phyloP scores from a whole-genome alignment of 2,797 vertebrate genomes.

The Chelidonichthys spinosus region DNA sequence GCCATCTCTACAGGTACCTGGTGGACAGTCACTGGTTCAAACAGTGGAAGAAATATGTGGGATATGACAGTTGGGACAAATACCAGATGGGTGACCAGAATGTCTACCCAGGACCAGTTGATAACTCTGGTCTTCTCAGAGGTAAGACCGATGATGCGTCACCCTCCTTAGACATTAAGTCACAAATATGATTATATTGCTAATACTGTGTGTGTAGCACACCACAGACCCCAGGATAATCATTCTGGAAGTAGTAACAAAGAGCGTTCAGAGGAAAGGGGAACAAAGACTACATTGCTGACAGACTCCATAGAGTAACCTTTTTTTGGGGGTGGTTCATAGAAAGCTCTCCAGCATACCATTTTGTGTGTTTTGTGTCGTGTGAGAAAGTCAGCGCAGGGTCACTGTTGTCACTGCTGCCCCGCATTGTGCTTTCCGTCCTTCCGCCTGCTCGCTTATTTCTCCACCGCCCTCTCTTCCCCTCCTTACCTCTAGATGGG shows the following conservation, averaged over 20 bases:
- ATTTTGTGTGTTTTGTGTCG: constrained; percentile 57
- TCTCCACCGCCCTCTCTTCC: constrained; percentile 8
- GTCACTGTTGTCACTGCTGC: constrained; percentile 12
- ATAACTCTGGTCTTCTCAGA: constrained; percentile 97
- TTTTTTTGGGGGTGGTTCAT: constrained; percentile 30
- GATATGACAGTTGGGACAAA: constrained; percentile 99
- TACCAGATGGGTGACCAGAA: constrained; percentile 99
- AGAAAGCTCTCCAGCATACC: constrained; percentile 69
- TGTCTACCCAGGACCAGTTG: constrained; percentile 97
- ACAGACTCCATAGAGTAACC: constrained; percentile 20
- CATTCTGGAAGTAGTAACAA: constrained; percentile 66
- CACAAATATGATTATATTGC: neutral
- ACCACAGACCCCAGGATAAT: constrained; percentile 1
- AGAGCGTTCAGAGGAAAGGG: constrained; percentile 44
- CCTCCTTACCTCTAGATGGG: constrained; percentile 84
- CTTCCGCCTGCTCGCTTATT: neutral
- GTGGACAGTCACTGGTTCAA: constrained; percentile 99
- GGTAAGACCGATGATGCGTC: constrained; percentile 76
- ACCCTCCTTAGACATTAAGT: neutral
- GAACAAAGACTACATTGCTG: constrained; percentile 60
- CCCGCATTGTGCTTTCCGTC: neutral
- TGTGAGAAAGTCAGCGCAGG: constrained; percentile 31
- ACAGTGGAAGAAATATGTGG: constrained; percentile 99
- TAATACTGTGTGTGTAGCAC: neutral
- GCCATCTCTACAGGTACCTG: constrained; percentile 88